Percentiles rank a stretch among this genome's conserved stretches.
Conservation (phyloP, 2,888 invertebrate genomes). For the Pelosia muscerda region DNA sequence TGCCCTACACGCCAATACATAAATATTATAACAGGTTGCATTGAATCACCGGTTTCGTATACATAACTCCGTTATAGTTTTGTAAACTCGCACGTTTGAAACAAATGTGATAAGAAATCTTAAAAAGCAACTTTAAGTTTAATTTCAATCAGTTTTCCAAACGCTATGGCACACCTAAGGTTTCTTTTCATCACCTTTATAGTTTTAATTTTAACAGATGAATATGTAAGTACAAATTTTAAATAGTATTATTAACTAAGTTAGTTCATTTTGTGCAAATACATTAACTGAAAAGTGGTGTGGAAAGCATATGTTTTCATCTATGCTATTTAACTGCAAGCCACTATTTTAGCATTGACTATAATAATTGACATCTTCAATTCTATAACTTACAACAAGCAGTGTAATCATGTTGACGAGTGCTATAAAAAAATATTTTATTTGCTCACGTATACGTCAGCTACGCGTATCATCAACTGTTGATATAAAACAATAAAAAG, state of each 20-base stretch:
- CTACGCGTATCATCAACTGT: too few species aligned
- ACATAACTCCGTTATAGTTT: slow-evolving; percentile 41
- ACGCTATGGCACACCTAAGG: slow-evolving; percentile 41
- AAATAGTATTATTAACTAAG: not conserved
- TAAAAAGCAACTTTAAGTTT: slow-evolving; percentile 15
- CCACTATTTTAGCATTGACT: too few species aligned
- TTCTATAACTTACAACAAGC: too few species aligned
- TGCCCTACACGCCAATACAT: slow-evolving; percentile 1
- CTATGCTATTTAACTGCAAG: too few species aligned
- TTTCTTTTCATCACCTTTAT: slow-evolving; percentile 30
- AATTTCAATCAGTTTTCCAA: slow-evolving; percentile 24
- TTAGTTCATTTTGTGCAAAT: too few species aligned
- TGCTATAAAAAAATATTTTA: too few species aligned
- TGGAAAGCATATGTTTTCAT: too few species aligned
- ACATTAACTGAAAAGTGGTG: too few species aligned
- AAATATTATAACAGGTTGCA: slow-evolving; percentile 30
- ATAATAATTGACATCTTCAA: too few species aligned
- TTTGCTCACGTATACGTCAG: too few species aligned
- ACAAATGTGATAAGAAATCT: slow-evolving; percentile 27
- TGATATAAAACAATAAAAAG: too few species aligned
- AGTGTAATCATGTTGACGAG: too few species aligned
- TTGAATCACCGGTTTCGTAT: slow-evolving; percentile 40
- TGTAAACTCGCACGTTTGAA: slow-evolving; percentile 31
- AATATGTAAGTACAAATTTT: slow-evolving; percentile 41
- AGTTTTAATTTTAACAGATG: slow-evolving; percentile 33